Evolutionary conservation across 2,113 vertebrate species (phyloP), one percentile per base, ranked within the genome.

Genomic region (Thymallus thymallus): DNA sequence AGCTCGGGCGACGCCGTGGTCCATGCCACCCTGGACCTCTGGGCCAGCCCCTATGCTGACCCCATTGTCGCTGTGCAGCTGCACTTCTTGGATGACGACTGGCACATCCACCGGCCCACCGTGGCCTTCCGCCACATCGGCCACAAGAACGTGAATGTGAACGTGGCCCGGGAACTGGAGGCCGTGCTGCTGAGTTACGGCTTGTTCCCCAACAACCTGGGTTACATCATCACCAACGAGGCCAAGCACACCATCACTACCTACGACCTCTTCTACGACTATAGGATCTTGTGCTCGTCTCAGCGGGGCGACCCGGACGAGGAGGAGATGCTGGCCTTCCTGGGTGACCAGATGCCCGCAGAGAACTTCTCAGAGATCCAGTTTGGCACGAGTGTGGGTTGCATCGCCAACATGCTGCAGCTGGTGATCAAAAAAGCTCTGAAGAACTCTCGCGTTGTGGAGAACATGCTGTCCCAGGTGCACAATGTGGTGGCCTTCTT

Each of bases 401-500:
- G 92, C 76, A 71, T 90, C 13, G 84, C 80, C 29, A 80, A 55
- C 45, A 77, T 66, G 5, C 69, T 94, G 72, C 89, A 92, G 75
- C 80, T 78, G 23, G 91, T 93, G 23, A 92, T 94, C 66, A 89
- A 86, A 48, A 90, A 92, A 45, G 92, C 93, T 0, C 78, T 94
- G 67, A 92, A 91, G 82, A 88, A 80, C 71, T 93, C 92, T 16
- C 82, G 89, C 45, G 90, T 90, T 9, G 92, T 92, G 55, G 89
- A 92, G 76, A 90, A 92, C 69, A 64, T 93, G 45, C 85, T 93
- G 3, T 83, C 79, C 13, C 92, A 94, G 77, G 81, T 86, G 9
- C 87, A 90, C 66, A 90, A 91, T 0, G 86, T 93, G 12, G 87
- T 93, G 73, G 86, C 88, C 55, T 94, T 93, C 75, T 93, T 94